Evolutionary conservation across 2,113 vertebrate genomes (phyloP), one percentile per base, ranked within the genome.

Genomic region (Picathartes gymnocephalus): DNA sequence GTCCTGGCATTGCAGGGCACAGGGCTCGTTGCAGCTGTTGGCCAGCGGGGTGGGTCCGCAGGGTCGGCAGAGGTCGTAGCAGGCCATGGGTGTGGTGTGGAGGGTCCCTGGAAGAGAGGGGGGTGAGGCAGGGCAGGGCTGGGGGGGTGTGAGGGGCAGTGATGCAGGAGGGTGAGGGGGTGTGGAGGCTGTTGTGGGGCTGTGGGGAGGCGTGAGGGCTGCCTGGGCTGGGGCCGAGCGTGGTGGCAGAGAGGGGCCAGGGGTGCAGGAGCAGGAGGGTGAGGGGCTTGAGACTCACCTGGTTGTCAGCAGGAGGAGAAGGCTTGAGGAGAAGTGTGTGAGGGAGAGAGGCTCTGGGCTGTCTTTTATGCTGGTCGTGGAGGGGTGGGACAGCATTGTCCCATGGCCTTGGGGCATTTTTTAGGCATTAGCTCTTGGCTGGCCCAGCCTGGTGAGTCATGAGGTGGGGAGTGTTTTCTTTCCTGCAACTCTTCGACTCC

Each of bases 61-160:
- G 56, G 72, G 72, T 8, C 12, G 6, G 53, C 53, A 73, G 40
- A 1, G 4, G 10, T 4, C 1, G 51, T 44, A 1, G 70, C 70
- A 73, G 72, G 68, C 68, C 68, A 70, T 70, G 48, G 35, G 6
- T 70, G 48, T 53, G 68, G 35, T 53, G 48, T 51, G 68, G 47
- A 69, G n/a, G n/a, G n/a, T 50, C 35, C 65, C 48, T 51, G 68
- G 48, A 70, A 70, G 35, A 70, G 66, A 69, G 13, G 10, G 14
- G 14, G 4, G 5, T 68, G 65, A 48, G 45, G 3, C 17, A 25
- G 64, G 44, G 64, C 15, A 62, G 8, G 19, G 37, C 2, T 1
- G 25, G 25, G 27, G 31, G 69, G 5, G 15, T 31, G 8, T 0
- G 1, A 15, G 13, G 7, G 13, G 19, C 3, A 0, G 27, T 12